A percentile compares a stretch with the other conserved stretches of the same genome.
These are phyloP conservation scores for Brachypodius melanocephalos DNA, from an alignment of 2,113 vertebrate species.

Conservation along the genomic window DNA sequence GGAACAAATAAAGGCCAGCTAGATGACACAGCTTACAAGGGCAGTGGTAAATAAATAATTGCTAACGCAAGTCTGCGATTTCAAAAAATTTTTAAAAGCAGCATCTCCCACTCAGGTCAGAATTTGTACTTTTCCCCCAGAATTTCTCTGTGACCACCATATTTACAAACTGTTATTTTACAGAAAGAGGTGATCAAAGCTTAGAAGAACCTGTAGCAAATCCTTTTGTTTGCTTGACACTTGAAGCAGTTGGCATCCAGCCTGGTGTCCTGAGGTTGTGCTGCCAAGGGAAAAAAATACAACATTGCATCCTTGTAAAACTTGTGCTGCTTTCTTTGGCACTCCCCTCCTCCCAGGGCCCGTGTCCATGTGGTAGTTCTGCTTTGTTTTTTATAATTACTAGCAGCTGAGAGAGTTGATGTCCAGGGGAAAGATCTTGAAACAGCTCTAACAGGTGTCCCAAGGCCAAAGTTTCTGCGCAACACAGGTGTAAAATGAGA, in stretches of 20 bases:
- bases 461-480: neutral
- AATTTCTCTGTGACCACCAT: neutral
- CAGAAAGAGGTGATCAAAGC: neutral
- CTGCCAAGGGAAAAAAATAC: conserved; percentile 46
- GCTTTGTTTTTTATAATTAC: conserved; percentile 71
- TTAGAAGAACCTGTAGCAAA: neutral
- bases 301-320: conserved; percentile 25
- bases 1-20: neutral
- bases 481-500: neutral
- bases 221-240: neutral
- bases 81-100: neutral
- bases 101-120: accelerated
- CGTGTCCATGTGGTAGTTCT: conserved; percentile 46
- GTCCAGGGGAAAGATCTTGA: conserved; percentile 9
- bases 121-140: neutral
- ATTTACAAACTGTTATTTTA: neutral
- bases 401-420: conserved; percentile 51
- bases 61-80: accelerated
- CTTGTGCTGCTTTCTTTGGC: conserved; percentile 60
- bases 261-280: conserved; percentile 19
- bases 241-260: neutral
- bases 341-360: neutral
- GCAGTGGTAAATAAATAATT: neutral
- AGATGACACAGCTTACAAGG: neutral
- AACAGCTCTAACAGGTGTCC: conserved; percentile 37